These are phyloP conservation scores for Drosophila pseudotalamancana DNA, from an alignment of 2,888 invertebrate species.

Conservation along the genomic window DNA sequence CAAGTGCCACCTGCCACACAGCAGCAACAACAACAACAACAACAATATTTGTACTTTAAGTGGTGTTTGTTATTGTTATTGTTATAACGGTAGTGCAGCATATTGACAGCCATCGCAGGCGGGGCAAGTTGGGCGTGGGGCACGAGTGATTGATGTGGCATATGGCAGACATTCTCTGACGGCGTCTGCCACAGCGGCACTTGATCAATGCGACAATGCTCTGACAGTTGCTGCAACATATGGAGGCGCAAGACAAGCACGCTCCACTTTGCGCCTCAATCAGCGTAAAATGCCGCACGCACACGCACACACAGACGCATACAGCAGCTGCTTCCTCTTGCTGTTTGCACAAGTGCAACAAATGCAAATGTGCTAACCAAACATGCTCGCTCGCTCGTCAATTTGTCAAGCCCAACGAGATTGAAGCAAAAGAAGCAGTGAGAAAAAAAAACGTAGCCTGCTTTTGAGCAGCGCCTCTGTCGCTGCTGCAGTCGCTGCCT, in stretches of 20 bases:
- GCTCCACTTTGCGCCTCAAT: conserved; percentile 39
- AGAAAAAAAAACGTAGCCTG: conserved; percentile 4
- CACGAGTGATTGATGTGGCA: conserved; percentile 48
- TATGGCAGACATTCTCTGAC: conserved; percentile 30
- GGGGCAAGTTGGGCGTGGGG: background rate
- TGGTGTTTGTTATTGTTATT: too few species aligned
- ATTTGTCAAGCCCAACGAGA: conserved; percentile 30
- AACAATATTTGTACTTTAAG: background rate
- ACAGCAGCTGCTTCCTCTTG: conserved; percentile 6
- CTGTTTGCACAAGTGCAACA: conserved; percentile 38
- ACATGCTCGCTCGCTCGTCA: conserved; percentile 26
- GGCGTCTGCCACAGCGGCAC: too few species aligned
- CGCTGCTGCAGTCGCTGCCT: background rate
- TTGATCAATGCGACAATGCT: conserved; percentile 38
- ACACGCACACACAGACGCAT: background rate
- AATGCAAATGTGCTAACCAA: conserved; percentile 45
- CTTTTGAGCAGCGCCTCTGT: conserved; percentile 17
- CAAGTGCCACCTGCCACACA: too few species aligned
- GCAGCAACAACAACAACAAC: too few species aligned
- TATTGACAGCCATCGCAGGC: conserved; percentile 14
- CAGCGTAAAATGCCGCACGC: conserved; percentile 16
- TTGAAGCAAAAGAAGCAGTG: background rate
- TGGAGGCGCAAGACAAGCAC: conserved; percentile 57
- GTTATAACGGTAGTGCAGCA: conserved; percentile 13
- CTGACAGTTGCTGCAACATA: conserved; percentile 48